Conservation (phyloP, 2,113 vertebrate genomes). For the Cervus canadensis region DNA sequence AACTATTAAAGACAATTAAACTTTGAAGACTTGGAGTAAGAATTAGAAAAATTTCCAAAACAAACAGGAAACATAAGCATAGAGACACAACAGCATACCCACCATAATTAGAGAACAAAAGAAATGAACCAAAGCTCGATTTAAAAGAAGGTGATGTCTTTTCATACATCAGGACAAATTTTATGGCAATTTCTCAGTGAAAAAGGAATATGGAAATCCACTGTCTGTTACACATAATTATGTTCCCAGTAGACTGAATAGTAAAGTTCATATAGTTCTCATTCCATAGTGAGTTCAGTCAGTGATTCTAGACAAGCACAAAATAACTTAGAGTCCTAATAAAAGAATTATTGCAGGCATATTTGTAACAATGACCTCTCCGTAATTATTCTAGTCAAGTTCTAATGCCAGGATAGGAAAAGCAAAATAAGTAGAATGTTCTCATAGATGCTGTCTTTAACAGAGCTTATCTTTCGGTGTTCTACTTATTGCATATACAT, state of each 20-base stretch:
- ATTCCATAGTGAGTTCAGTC: background rate
- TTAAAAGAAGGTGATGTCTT: background rate
- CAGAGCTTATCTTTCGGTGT: slow-evolving; percentile 28
- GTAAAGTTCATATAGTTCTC: background rate
- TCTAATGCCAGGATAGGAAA: background rate
- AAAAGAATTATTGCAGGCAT: background rate
- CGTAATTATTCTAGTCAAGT: background rate
- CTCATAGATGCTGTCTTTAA: background rate
- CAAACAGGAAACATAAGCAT: background rate
- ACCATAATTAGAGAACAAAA: background rate
- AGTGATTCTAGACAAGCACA: background rate
- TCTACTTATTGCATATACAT: background rate
- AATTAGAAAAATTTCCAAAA: background rate
- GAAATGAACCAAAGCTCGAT: background rate
- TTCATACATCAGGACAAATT: background rate
- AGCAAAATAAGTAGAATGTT: background rate
- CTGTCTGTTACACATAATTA: background rate
- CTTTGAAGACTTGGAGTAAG: background rate
- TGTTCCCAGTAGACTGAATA: background rate
- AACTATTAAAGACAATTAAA: background rate
- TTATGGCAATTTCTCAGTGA: background rate
- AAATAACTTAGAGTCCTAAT: background rate
- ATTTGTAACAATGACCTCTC: background rate
- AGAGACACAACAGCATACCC: background rate
- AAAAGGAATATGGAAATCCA: background rate